Evolutionary conservation across 2,113 vertebrate genomes (phyloP).

Genomic region (Phylloscopus trochilus): DNA sequence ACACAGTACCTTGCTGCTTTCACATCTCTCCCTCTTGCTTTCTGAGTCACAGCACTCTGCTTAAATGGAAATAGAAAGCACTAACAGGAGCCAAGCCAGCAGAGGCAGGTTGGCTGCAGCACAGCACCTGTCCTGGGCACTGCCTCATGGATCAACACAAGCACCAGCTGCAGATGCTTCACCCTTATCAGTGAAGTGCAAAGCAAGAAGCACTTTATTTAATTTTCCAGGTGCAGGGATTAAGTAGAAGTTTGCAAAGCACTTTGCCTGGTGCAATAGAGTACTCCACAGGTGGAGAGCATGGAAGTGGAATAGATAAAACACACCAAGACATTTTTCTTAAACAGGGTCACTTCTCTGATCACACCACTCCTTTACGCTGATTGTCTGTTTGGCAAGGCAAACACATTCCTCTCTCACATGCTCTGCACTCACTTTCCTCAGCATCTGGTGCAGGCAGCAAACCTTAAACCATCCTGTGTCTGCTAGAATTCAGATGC

Average conservation of each 20-base stretch:
- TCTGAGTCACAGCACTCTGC: not conserved
- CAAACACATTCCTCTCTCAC: not conserved
- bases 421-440: not conserved
- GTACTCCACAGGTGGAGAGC: not conserved
- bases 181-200: not conserved
- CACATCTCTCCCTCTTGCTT: not conserved
- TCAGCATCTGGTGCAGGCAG: not conserved
- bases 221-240: not conserved
- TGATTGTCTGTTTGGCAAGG: not conserved
- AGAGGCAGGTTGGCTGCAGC: not conserved
- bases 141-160: not conserved
- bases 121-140: fast-evolving
- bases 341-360: not conserved
- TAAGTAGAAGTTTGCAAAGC: not conserved
- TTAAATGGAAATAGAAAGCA: not conserved
- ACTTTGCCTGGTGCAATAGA: not conserved
- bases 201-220: not conserved
- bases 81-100: not conserved
- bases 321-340: not conserved
- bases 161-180: not conserved
- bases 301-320: not conserved
- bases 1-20: not conserved
- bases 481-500: not conserved
- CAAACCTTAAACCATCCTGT: not conserved
- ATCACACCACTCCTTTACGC: not conserved